Evolutionary conservation across 2,888 invertebrate genomes (phyloP), one percentile per base, ranked within the genome.

Genomic region (Megalurothrips usitatus): DNA sequence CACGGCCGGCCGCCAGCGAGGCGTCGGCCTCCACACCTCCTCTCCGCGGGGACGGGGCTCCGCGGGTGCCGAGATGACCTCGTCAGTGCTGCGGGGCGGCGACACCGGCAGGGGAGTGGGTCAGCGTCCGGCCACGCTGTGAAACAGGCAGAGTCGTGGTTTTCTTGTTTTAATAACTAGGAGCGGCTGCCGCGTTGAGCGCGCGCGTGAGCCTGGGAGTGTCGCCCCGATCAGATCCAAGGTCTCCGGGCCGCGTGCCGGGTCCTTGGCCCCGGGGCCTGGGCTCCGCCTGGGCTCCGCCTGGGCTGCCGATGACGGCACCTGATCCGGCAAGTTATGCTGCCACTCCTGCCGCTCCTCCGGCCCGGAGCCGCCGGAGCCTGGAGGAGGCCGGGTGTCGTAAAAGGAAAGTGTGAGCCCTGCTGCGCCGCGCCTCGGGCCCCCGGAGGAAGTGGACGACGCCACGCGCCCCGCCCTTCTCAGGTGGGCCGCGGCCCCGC

Each of bases 321-420:
- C 68, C 68, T 26, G 68, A 75, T 75, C 68, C 68, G 26, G 8
- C 68, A 75, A 75, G 26, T 26, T 75, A 75, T 26, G 68, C 68
- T 26, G 68, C 68, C 11, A 43, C 11, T 75, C 23, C 23, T 9
- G 12, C 68, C 68, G 23, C 68, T 75, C 12, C 26, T 75, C 2
- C 34, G 6, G 34, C 34, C 34, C 6, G 34, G 34, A 43, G 34
- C 34, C 3, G 34, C 34, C 34, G 58, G 58, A 58, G 19, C 14
- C 58, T 14, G 58, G 17, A 19, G 19, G 58, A 14, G 58, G 19
- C 58, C 58, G 10, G 19, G 58, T n/a, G 58, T n/a, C 58, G 17
- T 58, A 58, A 58, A 58, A 58, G 58, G 17, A 17, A 58, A 58
- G 58, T 17, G 58, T 58, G 17, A 58, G 19, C 14, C n/a, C n/a